Percentiles rank a stretch among this genome's conserved stretches.
Conservation (phyloP, 2,888 invertebrate species). For the Eudemis profundana region DNA sequence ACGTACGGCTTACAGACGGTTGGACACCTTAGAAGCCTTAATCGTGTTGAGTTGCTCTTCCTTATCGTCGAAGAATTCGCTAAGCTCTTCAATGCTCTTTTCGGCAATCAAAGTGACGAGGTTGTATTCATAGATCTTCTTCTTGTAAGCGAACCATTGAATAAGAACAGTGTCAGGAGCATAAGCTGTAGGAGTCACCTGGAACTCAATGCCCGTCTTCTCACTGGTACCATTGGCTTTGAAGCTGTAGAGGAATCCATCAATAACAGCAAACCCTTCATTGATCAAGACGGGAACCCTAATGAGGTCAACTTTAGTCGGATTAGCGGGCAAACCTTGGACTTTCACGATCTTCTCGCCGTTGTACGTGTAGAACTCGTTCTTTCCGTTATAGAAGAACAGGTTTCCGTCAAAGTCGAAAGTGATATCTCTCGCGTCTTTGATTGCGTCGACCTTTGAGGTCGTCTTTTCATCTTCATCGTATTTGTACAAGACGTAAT, state of each 20-base stretch:
- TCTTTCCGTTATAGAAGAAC: constrained; percentile 61
- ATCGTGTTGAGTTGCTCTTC: constrained; percentile 55
- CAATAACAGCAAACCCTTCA: constrained; percentile 56
- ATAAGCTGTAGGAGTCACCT: constrained; percentile 62
- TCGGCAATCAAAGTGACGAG: constrained; percentile 51
- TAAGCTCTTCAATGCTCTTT: constrained; percentile 52
- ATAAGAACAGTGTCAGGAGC: constrained; percentile 62
- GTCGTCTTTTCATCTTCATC: constrained; percentile 64
- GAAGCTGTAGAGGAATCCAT: constrained; percentile 56
- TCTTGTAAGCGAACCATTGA: constrained; percentile 66
- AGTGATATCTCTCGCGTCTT: constrained; percentile 63
- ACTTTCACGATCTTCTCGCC: constrained; percentile 56
- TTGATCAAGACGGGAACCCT: constrained; percentile 62
- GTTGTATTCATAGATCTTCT: constrained; percentile 72
- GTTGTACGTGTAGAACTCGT: constrained; percentile 57
- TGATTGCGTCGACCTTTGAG: constrained; percentile 57
- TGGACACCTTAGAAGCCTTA: constrained; percentile 48
- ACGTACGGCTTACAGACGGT: constrained; percentile 4
- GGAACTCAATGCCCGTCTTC: constrained; percentile 51
- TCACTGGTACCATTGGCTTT: constrained; percentile 62
- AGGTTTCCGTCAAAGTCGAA: constrained; percentile 66
- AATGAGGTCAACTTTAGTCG: constrained; percentile 55
- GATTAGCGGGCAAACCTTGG: constrained; percentile 60
- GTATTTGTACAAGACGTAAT: constrained; percentile 64
- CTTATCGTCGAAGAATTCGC: constrained; percentile 53